Percentiles rank a stretch among this genome's conserved stretches.
These are phyloP conservation scores for Rhodeus uyekii DNA, from an alignment of 2,797 vertebrate genomes.

Conservation along the genomic window DNA sequence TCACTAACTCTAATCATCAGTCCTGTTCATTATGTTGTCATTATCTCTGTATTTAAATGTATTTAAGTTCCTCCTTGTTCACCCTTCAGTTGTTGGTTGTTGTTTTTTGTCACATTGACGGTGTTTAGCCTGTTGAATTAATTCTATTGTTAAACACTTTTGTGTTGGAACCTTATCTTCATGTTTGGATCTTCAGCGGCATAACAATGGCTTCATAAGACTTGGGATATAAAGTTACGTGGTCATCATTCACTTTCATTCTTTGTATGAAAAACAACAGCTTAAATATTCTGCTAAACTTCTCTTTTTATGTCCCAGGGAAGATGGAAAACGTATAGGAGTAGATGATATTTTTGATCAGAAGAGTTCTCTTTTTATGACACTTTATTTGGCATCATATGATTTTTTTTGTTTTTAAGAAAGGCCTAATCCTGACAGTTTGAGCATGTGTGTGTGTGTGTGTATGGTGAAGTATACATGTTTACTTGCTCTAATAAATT, in stretches of 20 bases:
- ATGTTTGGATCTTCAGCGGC: too few relatives aligned
- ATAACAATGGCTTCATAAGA: too few relatives aligned
- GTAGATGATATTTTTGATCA: neutral
- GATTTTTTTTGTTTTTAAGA: neutral
- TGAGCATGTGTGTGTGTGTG: neutral
- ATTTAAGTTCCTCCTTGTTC: too few relatives aligned
- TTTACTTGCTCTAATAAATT: slow-evolving; percentile 20
- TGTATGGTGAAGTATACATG: neutral
- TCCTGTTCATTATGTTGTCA: too few relatives aligned
- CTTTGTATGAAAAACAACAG: neutral
- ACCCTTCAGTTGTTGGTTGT: too few relatives aligned
- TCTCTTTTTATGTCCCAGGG: neutral
- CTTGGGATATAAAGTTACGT: neutral
- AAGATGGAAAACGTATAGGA: neutral
- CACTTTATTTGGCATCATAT: neutral
- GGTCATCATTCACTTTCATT: neutral
- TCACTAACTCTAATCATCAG: too few relatives aligned
- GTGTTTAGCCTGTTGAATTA: too few relatives aligned
- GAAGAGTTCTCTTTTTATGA: neutral
- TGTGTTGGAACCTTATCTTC: too few relatives aligned
- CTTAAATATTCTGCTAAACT: neutral
- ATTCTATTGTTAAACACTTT: too few relatives aligned
- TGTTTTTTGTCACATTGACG: too few relatives aligned
- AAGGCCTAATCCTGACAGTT: neutral
- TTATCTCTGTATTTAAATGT: too few relatives aligned